A percentile compares a stretch with the other conserved stretches of the same genome.
Evolutionary conservation across 2,113 vertebrate genomes (phyloP).

Genomic region (Pseudonaja textilis): DNA sequence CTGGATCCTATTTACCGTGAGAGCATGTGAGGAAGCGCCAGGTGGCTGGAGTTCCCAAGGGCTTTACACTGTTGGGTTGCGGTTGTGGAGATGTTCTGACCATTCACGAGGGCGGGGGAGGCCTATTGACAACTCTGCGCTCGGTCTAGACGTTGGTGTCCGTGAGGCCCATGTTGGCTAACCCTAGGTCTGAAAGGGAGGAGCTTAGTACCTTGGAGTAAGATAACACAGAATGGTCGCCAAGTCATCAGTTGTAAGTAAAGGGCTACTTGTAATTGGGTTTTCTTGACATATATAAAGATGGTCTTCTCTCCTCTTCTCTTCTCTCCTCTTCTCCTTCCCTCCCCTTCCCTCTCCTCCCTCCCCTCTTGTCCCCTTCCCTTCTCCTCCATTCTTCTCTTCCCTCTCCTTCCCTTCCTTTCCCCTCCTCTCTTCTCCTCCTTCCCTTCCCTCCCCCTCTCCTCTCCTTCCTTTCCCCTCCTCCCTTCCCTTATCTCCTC

Average conservation of each 20-base stretch:
- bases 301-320: no score
- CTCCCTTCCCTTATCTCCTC: no score
- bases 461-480: rapidly evolving
- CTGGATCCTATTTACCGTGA: background rate
- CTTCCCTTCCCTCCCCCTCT: background rate
- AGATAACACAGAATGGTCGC: background rate
- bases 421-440: rapidly evolving
- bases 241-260: background rate
- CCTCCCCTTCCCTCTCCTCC: background rate
- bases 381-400: background rate
- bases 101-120: background rate
- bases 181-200: background rate
- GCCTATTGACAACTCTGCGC: background rate
- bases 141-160: background rate
- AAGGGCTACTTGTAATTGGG: background rate
- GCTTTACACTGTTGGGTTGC: background rate
- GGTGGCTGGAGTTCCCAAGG: background rate
- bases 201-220: background rate
- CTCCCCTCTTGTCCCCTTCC: background rate
- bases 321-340: no score
- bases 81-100: background rate
- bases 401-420: rapidly evolving
- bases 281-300: background rate
- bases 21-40: background rate
- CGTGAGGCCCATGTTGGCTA: background rate